Evolutionary conservation across 1,140 invertebrate genomes (phyloP).

Genomic region (Zaprionus kolodkinae): DNA sequence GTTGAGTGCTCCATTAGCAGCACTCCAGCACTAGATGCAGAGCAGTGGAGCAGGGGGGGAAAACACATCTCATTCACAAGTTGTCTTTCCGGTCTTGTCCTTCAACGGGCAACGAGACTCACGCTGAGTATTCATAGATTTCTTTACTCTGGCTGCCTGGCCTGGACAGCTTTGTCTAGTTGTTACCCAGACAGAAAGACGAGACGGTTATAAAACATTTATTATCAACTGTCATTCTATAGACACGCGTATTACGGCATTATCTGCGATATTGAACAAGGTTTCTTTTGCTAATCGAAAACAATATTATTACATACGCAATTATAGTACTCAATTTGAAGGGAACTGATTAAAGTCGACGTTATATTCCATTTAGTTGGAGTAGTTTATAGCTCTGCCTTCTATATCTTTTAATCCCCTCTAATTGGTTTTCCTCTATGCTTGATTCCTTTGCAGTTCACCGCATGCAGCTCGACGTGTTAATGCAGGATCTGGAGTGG

Average conservation of each 20-base stretch:
- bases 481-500: background rate
- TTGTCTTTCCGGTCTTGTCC: constrained; percentile 3
- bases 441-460: constrained; percentile 57
- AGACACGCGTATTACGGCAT: background rate
- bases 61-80: background rate
- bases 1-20: constrained; percentile 43
- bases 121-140: background rate
- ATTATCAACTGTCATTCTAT: background rate
- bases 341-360: background rate
- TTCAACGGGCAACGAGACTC: background rate
- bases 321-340: background rate
- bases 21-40: constrained; percentile 4
- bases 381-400: background rate
- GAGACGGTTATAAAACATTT: background rate
- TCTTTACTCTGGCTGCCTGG: background rate
- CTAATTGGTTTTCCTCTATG: background rate
- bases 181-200: background rate
- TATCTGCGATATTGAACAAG: background rate
- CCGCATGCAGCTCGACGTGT: constrained; percentile 78
- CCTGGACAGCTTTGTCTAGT: background rate
- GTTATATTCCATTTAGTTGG: no score
- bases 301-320: background rate
- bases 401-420: background rate
- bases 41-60: background rate
- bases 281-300: background rate